Conservation (phyloP, 2,797 vertebrate species). For the Sandelia bainsii region DNA sequence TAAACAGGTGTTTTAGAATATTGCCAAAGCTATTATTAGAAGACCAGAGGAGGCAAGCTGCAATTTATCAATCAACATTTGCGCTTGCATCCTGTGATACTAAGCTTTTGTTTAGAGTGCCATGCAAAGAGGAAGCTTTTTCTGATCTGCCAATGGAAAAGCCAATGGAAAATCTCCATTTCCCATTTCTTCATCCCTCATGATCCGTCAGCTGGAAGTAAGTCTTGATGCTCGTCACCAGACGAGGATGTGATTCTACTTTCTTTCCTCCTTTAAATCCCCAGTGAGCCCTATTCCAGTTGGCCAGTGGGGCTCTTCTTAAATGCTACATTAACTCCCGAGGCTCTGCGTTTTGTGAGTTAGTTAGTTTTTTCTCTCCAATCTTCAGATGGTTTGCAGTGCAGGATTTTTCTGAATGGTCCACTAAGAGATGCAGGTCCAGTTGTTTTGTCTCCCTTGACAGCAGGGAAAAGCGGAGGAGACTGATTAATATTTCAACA, state of each 20-base stretch:
- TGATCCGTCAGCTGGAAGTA: slow-evolving; percentile 31
- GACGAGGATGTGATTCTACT: slow-evolving; percentile 55
- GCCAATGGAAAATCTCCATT: slow-evolving; percentile 28
- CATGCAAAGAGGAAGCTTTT: slow-evolving; percentile 2
- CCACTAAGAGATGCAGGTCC: slow-evolving; percentile 57
- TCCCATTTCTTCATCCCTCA: slow-evolving; percentile 26
- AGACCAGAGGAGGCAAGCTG: slow-evolving; percentile 11
- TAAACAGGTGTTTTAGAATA: slow-evolving; percentile 63
- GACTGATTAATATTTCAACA: slow-evolving; percentile 83
- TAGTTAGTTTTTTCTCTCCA: slow-evolving; percentile 29
- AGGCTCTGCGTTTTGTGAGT: slow-evolving; percentile 38
- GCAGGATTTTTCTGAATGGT: slow-evolving; percentile 46
- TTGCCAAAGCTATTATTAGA: slow-evolving; percentile 30
- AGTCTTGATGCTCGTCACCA: slow-evolving; percentile 25
- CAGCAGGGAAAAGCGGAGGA: slow-evolving; percentile 66
- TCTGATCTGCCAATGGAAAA: slow-evolving; percentile 3
- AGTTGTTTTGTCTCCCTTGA: slow-evolving; percentile 65
- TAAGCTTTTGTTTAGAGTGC: background rate
- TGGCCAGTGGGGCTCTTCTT: slow-evolving; percentile 34
- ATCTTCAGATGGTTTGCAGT: slow-evolving; percentile 55
- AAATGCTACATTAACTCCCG: slow-evolving; percentile 52
- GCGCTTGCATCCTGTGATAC: background rate
- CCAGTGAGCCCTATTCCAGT: slow-evolving; percentile 31
- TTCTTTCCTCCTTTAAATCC: slow-evolving; percentile 47
- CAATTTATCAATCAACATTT: slow-evolving; percentile 44